Base-by-base conservation (phyloP, 2,888 invertebrate species). In the Ormyrus labotus region DNA sequence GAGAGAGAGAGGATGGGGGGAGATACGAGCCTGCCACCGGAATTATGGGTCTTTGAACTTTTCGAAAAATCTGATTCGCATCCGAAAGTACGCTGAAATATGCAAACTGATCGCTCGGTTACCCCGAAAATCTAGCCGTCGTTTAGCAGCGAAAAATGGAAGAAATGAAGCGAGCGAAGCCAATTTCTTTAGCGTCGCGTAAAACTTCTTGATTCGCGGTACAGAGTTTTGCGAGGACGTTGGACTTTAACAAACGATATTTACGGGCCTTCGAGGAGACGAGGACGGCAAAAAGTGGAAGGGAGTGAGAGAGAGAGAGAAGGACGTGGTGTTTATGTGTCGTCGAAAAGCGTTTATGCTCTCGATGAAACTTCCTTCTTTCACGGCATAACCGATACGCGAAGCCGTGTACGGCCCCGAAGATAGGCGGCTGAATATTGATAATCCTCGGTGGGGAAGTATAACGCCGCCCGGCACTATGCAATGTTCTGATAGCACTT, bases 351-450 rank as follows among this genome's bases (percentile, higher is more conserved):
- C 80, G 80, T 80, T 80, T 80, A 82, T 78, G 77, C 82, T 77
- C 79, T 69, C 79, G 82, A 80, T 73, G 77, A 82, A 82, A 78
- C 81, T 81, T 81, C 81, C 81, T 81, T 79, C 73, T 78, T 82
- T 77, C 77, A 53, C 4, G 77, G 80, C 34, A 76, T 65, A 82
- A 74, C 72, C 82, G 82, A 82, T 82, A 82, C 61, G 81, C 48
- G 50, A 58, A 34, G 34, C 48, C 55, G 67, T 53, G 64, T 50
- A 50, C 69, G 57, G 69, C 11, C 11, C 65, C 73, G 67, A 69
- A 80, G 80, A 82, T 82, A 82, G 82, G 82, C 82, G 70, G 70
- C 70, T 80, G 82, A 82, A 82, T 82, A 80, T 82, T 82, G 82
- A 82, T 82, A 82, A 82, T 82, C 82, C 77, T 53, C 51, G n/a